Base-by-base conservation (phyloP, 2,113 vertebrate species). In the Ammodytes dubius region DNA sequence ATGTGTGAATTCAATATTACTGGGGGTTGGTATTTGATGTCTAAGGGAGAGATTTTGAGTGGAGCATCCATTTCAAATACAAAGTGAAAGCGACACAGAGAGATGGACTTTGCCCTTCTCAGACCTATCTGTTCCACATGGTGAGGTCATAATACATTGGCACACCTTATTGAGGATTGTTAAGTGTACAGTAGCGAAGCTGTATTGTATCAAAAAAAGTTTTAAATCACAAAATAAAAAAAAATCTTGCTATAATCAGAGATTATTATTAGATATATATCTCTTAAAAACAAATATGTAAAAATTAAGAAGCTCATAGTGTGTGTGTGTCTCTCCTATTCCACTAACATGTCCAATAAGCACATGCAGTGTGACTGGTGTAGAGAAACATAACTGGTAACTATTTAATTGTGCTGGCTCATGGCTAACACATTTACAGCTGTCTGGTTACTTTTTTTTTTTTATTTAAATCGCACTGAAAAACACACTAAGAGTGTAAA, bases 101-200 rank as follows among this genome's bases (percentile, higher is more conserved):
- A 59, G 35, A 64, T 39, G 79, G 84, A 87, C 88, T 89, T 89
- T 88, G 79, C 5, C 82, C 90, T 2, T 63, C 19, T 35, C 54
- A 74, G 68, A 52, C 50, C 60, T 39, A 84, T 80, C 77, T 68
- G 67, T 73, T 84, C 19, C 17, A 73, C 80, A 88, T 52, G 91
- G 89, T 88, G 87, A 76, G 77, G 88, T 80, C 78, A 78, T 75
- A 81, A 67, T 14, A 7, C 40, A 67, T 40, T 65, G 13, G 52
- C 37, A 2, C 39, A 75, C 57, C 82, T 15, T 60, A 67, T 15
- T 4, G 0, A 52, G 13, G 37, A 65, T 7, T 9, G 19, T n/a
- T 66, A 11, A 15, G 54, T n/a, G 11, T 45, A 45, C 6, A 27
- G 15, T 17, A 45, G 14, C 27, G 19, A 79, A 65, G 60, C 42